Evolutionary conservation across 2,797 vertebrate species (phyloP).

Genomic region (Rallus crepitans): DNA sequence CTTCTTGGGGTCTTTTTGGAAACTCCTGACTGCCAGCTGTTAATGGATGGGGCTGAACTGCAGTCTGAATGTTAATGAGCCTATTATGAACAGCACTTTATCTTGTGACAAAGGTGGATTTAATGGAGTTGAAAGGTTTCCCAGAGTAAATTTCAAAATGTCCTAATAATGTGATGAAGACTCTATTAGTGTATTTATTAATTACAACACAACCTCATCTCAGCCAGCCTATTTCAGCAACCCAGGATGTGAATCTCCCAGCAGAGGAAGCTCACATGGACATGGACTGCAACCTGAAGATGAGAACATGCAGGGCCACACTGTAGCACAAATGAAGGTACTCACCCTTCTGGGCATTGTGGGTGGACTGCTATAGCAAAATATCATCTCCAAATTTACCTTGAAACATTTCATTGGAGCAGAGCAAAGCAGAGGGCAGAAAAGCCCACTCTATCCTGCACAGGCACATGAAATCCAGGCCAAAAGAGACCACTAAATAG

Average conservation of each 20-base stretch:
- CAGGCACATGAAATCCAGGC: background rate
- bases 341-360: accelerated
- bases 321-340: background rate
- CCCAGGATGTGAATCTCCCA: background rate
- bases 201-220: conserved; percentile 32
- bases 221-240: conserved; percentile 14
- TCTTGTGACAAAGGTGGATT: conserved; percentile 72
- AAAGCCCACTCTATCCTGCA: background rate
- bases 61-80: conserved; percentile 67
- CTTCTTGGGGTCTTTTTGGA: conserved; percentile 52
- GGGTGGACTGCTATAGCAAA: background rate
- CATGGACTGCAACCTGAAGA: background rate
- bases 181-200: conserved; percentile 76
- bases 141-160: conserved; percentile 76
- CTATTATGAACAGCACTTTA: conserved; percentile 66
- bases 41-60: conserved; percentile 61
- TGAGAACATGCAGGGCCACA: accelerated
- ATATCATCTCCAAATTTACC: background rate
- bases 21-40: conserved; percentile 53
- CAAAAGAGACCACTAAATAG: background rate
- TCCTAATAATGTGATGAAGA: conserved; percentile 71
- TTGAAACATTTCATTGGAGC: background rate
- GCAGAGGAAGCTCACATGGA: background rate
- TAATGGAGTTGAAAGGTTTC: conserved; percentile 77
- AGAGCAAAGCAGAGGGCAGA: background rate